Conservation (phyloP, 2,113 vertebrate genomes). For the Perca fluviatilis region DNA sequence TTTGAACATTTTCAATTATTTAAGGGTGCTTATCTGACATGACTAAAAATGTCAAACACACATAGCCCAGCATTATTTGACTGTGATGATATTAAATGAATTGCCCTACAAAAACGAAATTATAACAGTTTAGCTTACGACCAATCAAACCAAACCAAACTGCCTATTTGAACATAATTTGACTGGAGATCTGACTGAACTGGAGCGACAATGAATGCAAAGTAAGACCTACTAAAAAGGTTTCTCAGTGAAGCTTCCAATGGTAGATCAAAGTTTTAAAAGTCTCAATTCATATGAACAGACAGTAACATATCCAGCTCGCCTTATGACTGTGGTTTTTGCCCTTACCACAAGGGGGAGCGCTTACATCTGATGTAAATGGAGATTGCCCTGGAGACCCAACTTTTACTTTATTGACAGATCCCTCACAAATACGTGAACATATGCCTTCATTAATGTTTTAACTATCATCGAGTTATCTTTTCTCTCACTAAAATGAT, state of each 20-base stretch:
- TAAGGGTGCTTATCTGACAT: neutral
- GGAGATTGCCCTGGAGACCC: neutral
- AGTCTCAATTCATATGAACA: neutral
- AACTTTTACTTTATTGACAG: neutral
- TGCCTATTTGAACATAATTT: neutral
- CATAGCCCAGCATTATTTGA: neutral
- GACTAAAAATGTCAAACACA: conserved; percentile 14
- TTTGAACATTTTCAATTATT: neutral
- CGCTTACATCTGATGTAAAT: conserved; percentile 49
- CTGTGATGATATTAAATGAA: neutral
- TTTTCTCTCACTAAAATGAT: neutral
- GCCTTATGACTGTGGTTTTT: conserved; percentile 34
- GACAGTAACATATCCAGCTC: neutral
- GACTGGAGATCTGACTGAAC: neutral
- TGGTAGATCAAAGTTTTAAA: neutral
- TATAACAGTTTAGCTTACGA: neutral
- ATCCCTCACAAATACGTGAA: neutral
- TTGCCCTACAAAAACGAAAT: neutral
- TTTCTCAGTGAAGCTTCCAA: neutral
- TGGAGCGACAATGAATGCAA: neutral
- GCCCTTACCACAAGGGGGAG: conserved; percentile 74
- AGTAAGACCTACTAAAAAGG: neutral
- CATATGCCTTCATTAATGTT: neutral
- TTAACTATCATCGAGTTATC: neutral
- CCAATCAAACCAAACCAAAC: neutral